Base-by-base conservation (phyloP, 1,140 invertebrate genomes). In the Batillaria attramentaria region DNA sequence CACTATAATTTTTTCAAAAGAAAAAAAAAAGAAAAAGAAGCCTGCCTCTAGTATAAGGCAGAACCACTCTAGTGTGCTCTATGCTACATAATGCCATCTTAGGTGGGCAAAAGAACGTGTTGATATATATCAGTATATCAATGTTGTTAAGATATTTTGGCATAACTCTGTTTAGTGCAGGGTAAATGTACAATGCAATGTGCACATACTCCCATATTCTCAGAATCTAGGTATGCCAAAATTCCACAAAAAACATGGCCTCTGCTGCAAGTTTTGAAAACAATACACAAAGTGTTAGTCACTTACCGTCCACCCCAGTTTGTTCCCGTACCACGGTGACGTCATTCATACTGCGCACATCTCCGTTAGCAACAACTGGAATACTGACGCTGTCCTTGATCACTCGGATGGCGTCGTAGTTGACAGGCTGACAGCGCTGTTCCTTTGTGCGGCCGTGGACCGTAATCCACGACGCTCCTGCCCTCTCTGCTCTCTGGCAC, bases 331-430 rank as follows among this genome's bases (percentile, higher is more conserved):
- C 90, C 31, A 90, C 82, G 77, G 93, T 85, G 54, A 94, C 95
- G 92, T 95, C 95, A 28, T 94, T 86, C 79, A 96, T 91, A 66
- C 90, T 93, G 86, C 94, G 95, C 1, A 98, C 92, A 88, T 96
- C 96, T 76, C 98, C 98, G 93, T 99, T 99, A 1, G 96, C 97
- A 84, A 99, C 93, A 0, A 99, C 91, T 18, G 98, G 97, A 80
- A 98, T 92, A 57, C 91, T 84, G 10, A 98, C 86, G 77, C 92
- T 93, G 73, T 95, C 92, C 81, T 93, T 94, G n/a, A 98, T 94
- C 10, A 94, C 88, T 87, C 93, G 93, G 65, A 99, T 93, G 35
- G 93, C 93, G 43, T 94, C 92, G 50, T 94, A 84, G 90, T 98
- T 93, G 2, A 97, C 95, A 69, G 95, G 94, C 81, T 95, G 94